phyloP scores from a whole-genome alignment of 1,140 invertebrate genomes.

The Zaprionus ghesquierei region DNA sequence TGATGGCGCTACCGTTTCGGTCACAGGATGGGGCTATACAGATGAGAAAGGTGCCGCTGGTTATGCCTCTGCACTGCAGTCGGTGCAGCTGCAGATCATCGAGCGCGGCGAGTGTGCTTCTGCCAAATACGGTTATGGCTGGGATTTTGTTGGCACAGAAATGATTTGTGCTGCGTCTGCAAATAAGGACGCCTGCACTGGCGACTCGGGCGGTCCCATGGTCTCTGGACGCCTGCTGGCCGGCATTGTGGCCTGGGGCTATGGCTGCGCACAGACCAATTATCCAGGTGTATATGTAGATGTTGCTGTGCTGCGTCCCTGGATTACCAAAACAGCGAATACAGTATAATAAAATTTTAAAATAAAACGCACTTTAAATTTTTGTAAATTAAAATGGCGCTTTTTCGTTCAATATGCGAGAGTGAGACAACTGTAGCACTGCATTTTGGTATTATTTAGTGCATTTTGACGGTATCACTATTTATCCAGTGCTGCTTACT shows the following conservation, averaged over 20 bases:
- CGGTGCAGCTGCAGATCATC: conserved; percentile 58
- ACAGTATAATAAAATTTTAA: conserved; percentile 26
- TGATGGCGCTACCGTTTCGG: conserved; percentile 42
- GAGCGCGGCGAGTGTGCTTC: conserved; percentile 51
- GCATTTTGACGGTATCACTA: background rate
- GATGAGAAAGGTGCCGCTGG: conserved; percentile 3
- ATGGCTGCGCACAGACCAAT: conserved; percentile 66
- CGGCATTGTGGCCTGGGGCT: conserved; percentile 87
- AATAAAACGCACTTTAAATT: conserved; percentile 1
- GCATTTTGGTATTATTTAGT: conserved; percentile 1
- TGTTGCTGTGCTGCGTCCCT: conserved; percentile 74
- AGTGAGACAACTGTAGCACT: background rate
- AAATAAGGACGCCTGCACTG: conserved; percentile 61
- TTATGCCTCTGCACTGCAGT: conserved; percentile 46
- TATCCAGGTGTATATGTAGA: conserved; percentile 87
- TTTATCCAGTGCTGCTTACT: background rate
- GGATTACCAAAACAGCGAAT: conserved; percentile 68
- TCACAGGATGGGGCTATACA: conserved; percentile 68
- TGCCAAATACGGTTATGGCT: conserved; percentile 60
- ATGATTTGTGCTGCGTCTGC: conserved; percentile 83
- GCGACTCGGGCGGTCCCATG: conserved; percentile 84
- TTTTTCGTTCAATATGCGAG: background rate
- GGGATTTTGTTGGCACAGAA: conserved; percentile 57
- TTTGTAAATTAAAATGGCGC: background rate
- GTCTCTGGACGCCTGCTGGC: conserved; percentile 65